A percentile compares a stretch with the other conserved stretches of the same genome.
These are phyloP conservation scores for Ochotona princeps DNA, from an alignment of 2,113 vertebrate genomes.

Conservation along the genomic window DNA sequence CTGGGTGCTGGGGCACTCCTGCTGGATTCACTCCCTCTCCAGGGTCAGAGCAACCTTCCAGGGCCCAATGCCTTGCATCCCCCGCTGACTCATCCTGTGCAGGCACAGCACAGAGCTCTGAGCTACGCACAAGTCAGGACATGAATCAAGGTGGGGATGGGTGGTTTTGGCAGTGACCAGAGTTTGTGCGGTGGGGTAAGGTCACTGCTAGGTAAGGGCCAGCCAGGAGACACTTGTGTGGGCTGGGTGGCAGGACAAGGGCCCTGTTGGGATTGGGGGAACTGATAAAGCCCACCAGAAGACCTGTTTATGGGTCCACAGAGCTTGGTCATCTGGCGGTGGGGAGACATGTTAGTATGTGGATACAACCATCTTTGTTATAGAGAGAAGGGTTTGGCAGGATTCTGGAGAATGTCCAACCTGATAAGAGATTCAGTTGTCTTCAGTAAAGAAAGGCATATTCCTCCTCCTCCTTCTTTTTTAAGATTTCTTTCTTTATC, in stretches of 20 bases:
- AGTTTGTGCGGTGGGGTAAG: background rate
- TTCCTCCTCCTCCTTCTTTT: no score
- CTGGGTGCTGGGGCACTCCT: background rate
- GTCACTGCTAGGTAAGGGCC: slow-evolving; percentile 24
- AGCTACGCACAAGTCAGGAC: slow-evolving; percentile 61
- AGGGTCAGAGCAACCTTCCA: background rate
- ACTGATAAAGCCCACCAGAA: background rate
- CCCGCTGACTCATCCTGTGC: slow-evolving; percentile 61
- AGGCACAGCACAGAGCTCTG: slow-evolving; percentile 8
- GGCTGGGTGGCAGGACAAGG: background rate
- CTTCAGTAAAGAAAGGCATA: no score
- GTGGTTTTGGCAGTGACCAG: background rate
- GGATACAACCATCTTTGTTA: background rate
- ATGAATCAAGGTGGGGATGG: background rate
- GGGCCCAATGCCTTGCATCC: background rate
- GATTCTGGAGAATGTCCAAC: no score
- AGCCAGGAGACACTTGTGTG: background rate
- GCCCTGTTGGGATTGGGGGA: background rate
- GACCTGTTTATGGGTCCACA: background rate
- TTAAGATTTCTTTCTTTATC: no score
- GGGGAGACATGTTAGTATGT: background rate
- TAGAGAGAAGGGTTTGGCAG: background rate
- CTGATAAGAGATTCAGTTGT: no score
- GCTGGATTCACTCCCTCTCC: slow-evolving; percentile 35
- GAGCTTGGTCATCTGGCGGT: no score